A percentile compares a stretch with the other conserved stretches of the same genome.
phyloP scores from a whole-genome alignment of 2,797 vertebrate genomes.

The Cryptoblepharus egeriae region DNA sequence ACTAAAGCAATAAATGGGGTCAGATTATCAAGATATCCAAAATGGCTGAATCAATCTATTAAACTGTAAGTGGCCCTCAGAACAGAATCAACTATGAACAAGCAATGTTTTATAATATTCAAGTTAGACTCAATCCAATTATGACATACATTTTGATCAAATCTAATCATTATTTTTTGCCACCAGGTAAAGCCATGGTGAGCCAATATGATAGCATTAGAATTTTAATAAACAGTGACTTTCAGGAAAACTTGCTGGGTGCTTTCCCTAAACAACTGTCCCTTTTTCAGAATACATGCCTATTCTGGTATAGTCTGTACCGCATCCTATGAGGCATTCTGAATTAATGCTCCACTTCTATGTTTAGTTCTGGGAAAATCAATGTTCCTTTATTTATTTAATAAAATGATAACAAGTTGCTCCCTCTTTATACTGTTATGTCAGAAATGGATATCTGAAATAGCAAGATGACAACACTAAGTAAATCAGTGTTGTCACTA shows the following conservation, averaged over 20 bases:
- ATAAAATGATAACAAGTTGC: background rate
- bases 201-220: background rate
- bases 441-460: background rate
- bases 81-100: background rate
- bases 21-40: background rate
- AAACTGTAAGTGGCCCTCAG: background rate
- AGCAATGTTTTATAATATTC: background rate
- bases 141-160: background rate
- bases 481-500: background rate
- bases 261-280: background rate
- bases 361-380: background rate
- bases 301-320: background rate
- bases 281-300: background rate
- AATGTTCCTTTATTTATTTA: too few relatives aligned
- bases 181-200: background rate
- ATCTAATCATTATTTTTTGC: background rate
- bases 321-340: too few relatives aligned
- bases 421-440: background rate
- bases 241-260: background rate
- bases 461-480: background rate
- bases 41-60: background rate
- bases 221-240: background rate
- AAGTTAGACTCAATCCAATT: background rate
- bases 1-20: background rate
- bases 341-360: background rate